Conservation (phyloP, 1,140 invertebrate species). For the Drosophila yakuba region DNA sequence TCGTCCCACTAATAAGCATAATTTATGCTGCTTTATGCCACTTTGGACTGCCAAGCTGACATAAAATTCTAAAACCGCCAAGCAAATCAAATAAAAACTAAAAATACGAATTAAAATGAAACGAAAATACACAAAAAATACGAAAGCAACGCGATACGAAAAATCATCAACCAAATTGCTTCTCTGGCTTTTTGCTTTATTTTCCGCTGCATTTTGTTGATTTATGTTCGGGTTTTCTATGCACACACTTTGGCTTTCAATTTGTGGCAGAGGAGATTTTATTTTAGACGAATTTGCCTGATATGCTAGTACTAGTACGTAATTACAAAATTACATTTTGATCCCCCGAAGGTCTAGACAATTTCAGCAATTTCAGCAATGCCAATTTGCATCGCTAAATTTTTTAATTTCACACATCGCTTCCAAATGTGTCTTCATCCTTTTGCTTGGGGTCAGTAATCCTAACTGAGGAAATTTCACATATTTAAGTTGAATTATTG, state of each 20-base stretch:
- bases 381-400: constrained; percentile 40
- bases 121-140: background rate
- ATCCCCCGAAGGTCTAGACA: constrained; percentile 23
- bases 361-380: constrained; percentile 21
- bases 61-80: constrained; percentile 32
- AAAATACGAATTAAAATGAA: constrained; percentile 33
- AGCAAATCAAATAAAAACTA: constrained; percentile 36
- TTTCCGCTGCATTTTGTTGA: constrained; percentile 50
- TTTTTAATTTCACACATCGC: constrained; percentile 78
- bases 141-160: constrained; percentile 8
- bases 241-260: constrained; percentile 14
- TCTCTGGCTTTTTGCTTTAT: constrained; percentile 6
- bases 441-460: constrained; percentile 8
- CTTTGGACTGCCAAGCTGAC: constrained; percentile 11
- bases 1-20: constrained; percentile 41
- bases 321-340: constrained; percentile 34
- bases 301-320: background rate
- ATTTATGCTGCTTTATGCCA: constrained; percentile 54
- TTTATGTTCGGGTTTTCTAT: constrained; percentile 37
- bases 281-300: constrained; percentile 8
- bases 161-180: constrained; percentile 36
- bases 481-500: constrained; percentile 4
- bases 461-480: constrained; percentile 13
- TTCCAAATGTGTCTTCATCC: constrained; percentile 24
- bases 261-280: constrained; percentile 10